phyloP scores from a whole-genome alignment of 2,797 vertebrate species.

The Crotalus adamanteus region DNA sequence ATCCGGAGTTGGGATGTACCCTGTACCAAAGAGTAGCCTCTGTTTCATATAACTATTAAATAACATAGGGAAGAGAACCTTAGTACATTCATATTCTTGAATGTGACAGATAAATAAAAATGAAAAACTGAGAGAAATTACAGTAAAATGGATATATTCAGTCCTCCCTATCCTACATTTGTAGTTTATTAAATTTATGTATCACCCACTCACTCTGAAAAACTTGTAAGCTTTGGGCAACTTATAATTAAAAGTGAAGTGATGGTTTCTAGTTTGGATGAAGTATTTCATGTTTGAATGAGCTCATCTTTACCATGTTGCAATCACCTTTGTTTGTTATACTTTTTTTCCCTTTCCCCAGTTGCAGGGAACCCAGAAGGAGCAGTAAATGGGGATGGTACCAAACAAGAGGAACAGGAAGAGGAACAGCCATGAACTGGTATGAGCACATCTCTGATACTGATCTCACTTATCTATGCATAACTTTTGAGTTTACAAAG shows the following conservation, averaged over 20 bases:
- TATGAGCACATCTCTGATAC: no score
- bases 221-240: no score
- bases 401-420: neutral
- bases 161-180: no score
- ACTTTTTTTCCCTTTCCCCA: neutral
- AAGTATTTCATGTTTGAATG: neutral
- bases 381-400: neutral
- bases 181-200: no score
- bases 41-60: neutral
- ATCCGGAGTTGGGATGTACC: neutral
- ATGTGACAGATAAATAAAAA: neutral
- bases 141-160: no score
- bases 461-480: no score
- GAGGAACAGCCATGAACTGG: no score
- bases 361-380: neutral
- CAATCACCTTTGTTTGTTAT: neutral
- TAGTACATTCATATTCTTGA: neutral
- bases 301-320: neutral
- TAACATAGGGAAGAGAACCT: neutral
- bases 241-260: neutral
- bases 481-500: neutral
- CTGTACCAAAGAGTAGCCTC: neutral
- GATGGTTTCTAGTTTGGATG: neutral
- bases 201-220: no score
- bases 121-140: neutral